A percentile compares a stretch with the other conserved stretches of the same genome.
Conservation (phyloP, 2,113 vertebrate genomes). For the Melanerpes aurifrons region DNA sequence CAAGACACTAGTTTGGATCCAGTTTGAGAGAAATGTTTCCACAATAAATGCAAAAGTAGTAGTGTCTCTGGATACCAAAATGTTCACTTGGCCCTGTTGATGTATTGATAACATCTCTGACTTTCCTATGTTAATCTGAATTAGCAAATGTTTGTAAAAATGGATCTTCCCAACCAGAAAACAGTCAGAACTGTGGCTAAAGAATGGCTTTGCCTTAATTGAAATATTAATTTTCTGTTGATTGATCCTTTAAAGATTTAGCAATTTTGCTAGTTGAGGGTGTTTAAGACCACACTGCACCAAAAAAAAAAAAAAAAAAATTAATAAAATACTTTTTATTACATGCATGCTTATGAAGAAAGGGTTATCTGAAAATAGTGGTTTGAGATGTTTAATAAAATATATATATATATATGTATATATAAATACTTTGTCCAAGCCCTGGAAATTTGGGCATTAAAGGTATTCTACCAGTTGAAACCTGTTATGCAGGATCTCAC, state of each 20-base stretch:
- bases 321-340: neutral
- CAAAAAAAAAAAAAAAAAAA: too few relatives aligned
- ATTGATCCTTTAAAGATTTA: neutral
- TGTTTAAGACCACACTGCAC: neutral
- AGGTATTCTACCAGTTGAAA: neutral
- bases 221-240: neutral
- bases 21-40: neutral
- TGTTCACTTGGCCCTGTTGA: neutral
- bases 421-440: neutral
- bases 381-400: neutral
- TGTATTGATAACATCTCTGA: neutral
- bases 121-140: neutral
- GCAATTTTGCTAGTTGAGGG: neutral
- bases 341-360: neutral
- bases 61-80: neutral
- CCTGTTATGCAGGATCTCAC: neutral
- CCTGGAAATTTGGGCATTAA: neutral
- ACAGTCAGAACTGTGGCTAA: neutral
- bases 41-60: neutral
- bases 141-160: neutral
- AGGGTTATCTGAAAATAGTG: neutral
- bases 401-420: too few relatives aligned
- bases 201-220: neutral
- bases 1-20: neutral
- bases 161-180: neutral